These are phyloP conservation scores for Bombus superbus DNA, from an alignment of 1,140 invertebrate species.

Conservation along the genomic window DNA sequence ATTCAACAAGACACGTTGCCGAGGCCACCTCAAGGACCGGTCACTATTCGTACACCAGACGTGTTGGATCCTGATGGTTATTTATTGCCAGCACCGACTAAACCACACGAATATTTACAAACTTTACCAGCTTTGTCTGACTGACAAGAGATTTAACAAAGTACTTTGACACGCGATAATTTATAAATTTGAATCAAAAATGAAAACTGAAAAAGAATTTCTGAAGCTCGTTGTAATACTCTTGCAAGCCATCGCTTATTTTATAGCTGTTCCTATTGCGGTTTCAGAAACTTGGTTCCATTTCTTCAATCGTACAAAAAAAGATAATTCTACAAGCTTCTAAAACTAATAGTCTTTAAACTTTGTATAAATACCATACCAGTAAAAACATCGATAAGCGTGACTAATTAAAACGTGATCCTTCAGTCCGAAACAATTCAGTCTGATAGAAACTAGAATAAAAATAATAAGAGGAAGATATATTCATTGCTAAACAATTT, in stretches of 20 bases:
- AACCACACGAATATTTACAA: slow-evolving; percentile 84
- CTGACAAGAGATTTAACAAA: neutral
- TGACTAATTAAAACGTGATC: too few relatives aligned
- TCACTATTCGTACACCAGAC: slow-evolving; percentile 79
- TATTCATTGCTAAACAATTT: too few relatives aligned
- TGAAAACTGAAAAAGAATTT: neutral
- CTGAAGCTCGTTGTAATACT: neutral
- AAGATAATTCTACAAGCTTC: too few relatives aligned
- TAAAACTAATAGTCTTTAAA: too few relatives aligned
- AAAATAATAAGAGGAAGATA: too few relatives aligned
- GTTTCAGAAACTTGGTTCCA: too few relatives aligned
- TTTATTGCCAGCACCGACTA: slow-evolving; percentile 83
- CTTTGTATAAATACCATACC: too few relatives aligned
- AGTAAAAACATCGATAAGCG: too few relatives aligned
- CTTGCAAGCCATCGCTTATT: neutral
- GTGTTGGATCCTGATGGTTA: slow-evolving; percentile 85
- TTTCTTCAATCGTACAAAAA: too few relatives aligned
- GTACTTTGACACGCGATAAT: neutral
- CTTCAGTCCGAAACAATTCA: too few relatives aligned
- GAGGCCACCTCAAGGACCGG: slow-evolving; percentile 82
- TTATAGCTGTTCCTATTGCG: too few relatives aligned
- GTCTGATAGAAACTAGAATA: too few relatives aligned
- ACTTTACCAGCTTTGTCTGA: slow-evolving; percentile 72
- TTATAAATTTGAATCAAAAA: neutral
- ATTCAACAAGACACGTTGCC: slow-evolving; percentile 78